These are phyloP conservation scores for Mastacembelus armatus DNA, from an alignment of 2,797 vertebrate genomes.

Conservation along the genomic window DNA sequence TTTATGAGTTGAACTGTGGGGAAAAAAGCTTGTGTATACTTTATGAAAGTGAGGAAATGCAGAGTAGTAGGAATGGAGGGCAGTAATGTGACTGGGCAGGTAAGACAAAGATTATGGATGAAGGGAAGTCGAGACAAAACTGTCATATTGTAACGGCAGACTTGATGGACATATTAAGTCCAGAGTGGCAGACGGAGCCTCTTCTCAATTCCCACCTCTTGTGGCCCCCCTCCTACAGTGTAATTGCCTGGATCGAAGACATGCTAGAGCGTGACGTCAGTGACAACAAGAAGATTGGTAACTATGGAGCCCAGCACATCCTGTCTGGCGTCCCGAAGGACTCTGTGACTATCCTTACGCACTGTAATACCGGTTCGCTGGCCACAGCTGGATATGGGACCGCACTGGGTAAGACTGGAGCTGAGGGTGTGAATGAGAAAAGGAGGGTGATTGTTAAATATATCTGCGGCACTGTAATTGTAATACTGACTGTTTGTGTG, in stretches of 20 bases:
- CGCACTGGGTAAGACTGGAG: constrained; percentile 86
- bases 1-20: background rate
- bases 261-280: constrained; percentile 91
- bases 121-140: background rate
- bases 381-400: constrained; percentile 94
- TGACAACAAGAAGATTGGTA: constrained; percentile 91
- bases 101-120: background rate
- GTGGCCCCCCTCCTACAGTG: constrained; percentile 74
- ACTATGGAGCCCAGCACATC: constrained; percentile 90
- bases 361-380: constrained; percentile 94
- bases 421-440: constrained; percentile 1
- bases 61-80: background rate
- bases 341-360: constrained; percentile 90
- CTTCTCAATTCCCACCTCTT: constrained; percentile 34
- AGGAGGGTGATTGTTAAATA: background rate
- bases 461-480: constrained; percentile 5
- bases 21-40: background rate
- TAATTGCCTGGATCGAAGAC: constrained; percentile 88
- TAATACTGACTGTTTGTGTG: constrained; percentile 35
- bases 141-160: constrained; percentile 19
- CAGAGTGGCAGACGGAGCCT: constrained; percentile 23
- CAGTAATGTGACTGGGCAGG: background rate
- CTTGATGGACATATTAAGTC: constrained; percentile 30
- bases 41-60: background rate
- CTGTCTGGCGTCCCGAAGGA: constrained; percentile 84